These are phyloP conservation scores for Lasioglossum zephyrum DNA, from an alignment of 2,888 invertebrate genomes.

Conservation along the genomic window DNA sequence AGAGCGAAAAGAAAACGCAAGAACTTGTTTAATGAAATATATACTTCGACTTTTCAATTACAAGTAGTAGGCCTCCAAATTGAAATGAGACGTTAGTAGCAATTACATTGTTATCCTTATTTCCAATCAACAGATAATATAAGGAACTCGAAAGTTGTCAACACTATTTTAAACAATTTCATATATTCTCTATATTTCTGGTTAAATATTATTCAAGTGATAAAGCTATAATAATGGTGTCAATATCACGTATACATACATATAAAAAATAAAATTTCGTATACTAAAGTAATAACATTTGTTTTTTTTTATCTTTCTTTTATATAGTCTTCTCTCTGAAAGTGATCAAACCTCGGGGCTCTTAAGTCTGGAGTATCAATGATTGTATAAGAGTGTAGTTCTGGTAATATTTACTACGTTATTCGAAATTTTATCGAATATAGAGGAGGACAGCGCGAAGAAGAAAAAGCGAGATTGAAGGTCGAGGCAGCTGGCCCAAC, in stretches of 20 bases:
- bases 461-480: neutral
- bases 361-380: neutral
- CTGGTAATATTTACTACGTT: neutral
- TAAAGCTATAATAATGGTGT: slow-evolving; percentile 7
- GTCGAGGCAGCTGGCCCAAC: neutral
- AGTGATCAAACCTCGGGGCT: neutral
- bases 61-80: neutral
- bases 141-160: slow-evolving; percentile 9
- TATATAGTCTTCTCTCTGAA: neutral
- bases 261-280: slow-evolving; percentile 20
- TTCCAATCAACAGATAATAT: neutral
- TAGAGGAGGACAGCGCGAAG: neutral
- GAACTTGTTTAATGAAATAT: neutral
- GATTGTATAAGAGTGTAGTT: neutral
- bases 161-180: slow-evolving; percentile 21
- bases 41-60: neutral
- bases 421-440: neutral
- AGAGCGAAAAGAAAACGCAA: neutral
- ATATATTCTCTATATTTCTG: slow-evolving; percentile 9
- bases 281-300: slow-evolving; percentile 3
- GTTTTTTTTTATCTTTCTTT: neutral
- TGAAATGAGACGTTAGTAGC: neutral
- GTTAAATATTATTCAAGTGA: slow-evolving; percentile 6
- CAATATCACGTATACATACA: slow-evolving; percentile 4
- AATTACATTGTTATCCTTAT: neutral